These are phyloP conservation scores for Drosophila virilis DNA, from an alignment of 1,140 invertebrate species.

Conservation along the genomic window DNA sequence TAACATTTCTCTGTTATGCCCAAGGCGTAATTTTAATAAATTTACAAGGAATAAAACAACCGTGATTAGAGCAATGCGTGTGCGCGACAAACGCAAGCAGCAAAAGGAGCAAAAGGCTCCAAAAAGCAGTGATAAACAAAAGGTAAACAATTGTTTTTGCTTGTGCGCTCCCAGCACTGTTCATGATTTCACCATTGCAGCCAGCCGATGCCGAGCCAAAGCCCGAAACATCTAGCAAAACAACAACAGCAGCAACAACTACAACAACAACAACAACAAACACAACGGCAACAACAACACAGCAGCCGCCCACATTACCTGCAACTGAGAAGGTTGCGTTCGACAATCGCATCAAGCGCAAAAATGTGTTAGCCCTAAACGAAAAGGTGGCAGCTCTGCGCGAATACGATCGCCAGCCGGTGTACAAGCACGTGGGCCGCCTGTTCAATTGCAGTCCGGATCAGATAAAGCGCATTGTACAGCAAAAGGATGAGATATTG, in stretches of 20 bases:
- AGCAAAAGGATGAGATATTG: slow-evolving; percentile 73
- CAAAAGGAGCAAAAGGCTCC: slow-evolving; percentile 51
- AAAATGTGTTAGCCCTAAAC: slow-evolving; percentile 78
- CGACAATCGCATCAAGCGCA: slow-evolving; percentile 80
- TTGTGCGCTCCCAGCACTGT: background rate
- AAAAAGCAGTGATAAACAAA: slow-evolving; percentile 43
- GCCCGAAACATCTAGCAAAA: slow-evolving; percentile 3
- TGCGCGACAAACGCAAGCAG: slow-evolving; percentile 69
- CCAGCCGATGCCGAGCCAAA: slow-evolving; percentile 1
- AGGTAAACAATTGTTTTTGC: slow-evolving; percentile 16
- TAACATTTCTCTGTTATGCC: slow-evolving; percentile 7
- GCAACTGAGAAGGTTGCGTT: slow-evolving; percentile 72
- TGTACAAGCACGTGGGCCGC: slow-evolving; percentile 78
- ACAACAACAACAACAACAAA: background rate
- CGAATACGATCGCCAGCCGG: slow-evolving; percentile 74
- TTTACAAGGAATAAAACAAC: slow-evolving; percentile 14
- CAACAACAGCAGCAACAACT: slow-evolving; percentile 13
- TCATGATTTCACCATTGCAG: slow-evolving; percentile 13
- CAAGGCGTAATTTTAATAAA: slow-evolving; percentile 27
- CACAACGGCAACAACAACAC: slow-evolving; percentile 2
- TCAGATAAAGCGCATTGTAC: slow-evolving; percentile 80
- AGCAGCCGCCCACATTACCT: slow-evolving; percentile 49
- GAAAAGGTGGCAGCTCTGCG: slow-evolving; percentile 78
- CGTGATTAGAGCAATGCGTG: slow-evolving; percentile 51
- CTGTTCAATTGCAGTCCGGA: slow-evolving; percentile 81